Evolutionary conservation across 2,797 vertebrate species (phyloP), one percentile per base, ranked within the genome.

Genomic region (Platyrinchus mystaceus): DNA sequence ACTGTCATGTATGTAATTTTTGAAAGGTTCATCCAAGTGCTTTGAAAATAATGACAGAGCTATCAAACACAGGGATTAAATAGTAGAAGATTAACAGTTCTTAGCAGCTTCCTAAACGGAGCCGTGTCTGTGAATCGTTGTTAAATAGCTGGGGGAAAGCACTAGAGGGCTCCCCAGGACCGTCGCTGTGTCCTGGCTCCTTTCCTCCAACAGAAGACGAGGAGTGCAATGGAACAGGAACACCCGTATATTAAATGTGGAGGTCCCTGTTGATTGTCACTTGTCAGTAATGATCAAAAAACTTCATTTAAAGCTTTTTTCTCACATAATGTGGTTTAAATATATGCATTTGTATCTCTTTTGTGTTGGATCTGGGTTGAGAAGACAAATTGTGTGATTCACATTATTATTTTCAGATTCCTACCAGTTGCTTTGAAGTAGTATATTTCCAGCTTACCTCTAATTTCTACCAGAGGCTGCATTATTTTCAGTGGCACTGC

Each of bases 111-210:
- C 34, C 8, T 20, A 0, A 16, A 26, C n/a, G 19, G 23, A 12
- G 9, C 14, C 4, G 3, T 26, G 1, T 12, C 22, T 26, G 14
- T 39, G 36, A 34, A 18, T 60, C 2, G 1, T 36, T 59, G 56
- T 59, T 49, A 15, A 36, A 14, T 19, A 37, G 37, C 58, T 36
- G 52, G 9, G 28, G 15, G 8, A 37, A 30, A 43, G 50, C 94
- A 67, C 94, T 95, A 95, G 94, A 92, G 95, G 95, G 91, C 95
- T 77, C 94, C n/a, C 56, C 44, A 41, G 76, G 59, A 90, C 76
- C 2, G 0, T 21, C 2, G 0, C 67, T 62, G 60, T 7, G 24
- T 23, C 43, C 14, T 14, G 5, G 10, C 49, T 28, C 5, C 12
- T 4, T 32, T 46, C 36, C 26, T 30, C 11, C 2, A 4, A 0